Evolutionary conservation across 2,888 invertebrate genomes (phyloP), one percentile per base, ranked within the genome.

Genomic region (Heliconius aoede): DNA sequence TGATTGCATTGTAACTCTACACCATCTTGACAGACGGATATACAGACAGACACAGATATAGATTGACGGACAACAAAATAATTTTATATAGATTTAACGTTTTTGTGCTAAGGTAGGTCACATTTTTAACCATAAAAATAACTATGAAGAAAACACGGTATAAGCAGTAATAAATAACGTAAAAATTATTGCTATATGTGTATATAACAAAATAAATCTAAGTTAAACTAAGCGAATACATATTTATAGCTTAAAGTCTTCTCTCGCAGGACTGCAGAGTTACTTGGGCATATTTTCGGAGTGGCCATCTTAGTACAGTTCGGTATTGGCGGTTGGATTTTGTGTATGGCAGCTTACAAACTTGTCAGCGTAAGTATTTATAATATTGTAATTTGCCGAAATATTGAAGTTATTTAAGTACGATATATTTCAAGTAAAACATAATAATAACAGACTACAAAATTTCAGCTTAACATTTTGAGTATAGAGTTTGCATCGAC

Each of bases 401-500:
- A 18, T n/a, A n/a, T 9, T 26, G 1, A 24, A 26, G 24, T 36
- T 65, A n/a, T 67, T 9, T 46, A 8, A 67, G 24, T 11, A 40
- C 1, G 8, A 28, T 51, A 51, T 9, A 28, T 28, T 28, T 28
- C 9, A 51, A 21, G 21, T 68, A 68, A 26, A 18, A 55, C 51
- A 55, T 28, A 24, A 3, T 11, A 26, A 30, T 71, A 18, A 36
- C 15, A 18, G 0, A 26, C 3, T 15, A 18, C 15, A 13, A 2
- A 5, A 3, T 78, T 83, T 46, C 85, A 93, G 92, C 75, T 93
- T 80, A 85, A 80, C 76, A 83, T 90, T 69, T 76, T 88, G 68
- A 93, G 91, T 82, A 83, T 94, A 64, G 93, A 95, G 85, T 94
- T 95, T 77, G 89, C 93, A 2, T 95, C 95, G 15, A 94, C 95